Conservation (phyloP, 2,888 invertebrate genomes). For the Polylopha cassiicola region DNA sequence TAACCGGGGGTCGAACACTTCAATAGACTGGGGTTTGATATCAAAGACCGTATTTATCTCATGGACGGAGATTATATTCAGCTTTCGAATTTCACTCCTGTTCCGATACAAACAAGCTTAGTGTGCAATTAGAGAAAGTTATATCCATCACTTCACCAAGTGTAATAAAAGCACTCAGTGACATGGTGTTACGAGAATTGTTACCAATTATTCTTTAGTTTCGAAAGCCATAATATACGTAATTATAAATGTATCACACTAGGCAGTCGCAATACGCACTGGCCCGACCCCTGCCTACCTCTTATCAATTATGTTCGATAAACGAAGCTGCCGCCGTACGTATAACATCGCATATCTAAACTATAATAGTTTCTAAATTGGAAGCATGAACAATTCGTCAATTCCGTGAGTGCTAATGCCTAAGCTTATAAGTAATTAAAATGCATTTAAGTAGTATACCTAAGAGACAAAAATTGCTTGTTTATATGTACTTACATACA, state of each 20-base stretch:
- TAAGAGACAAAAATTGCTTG: constrained; percentile 50
- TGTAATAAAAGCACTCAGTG: constrained; percentile 8
- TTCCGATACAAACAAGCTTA: constrained; percentile 1
- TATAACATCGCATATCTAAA: constrained; percentile 42
- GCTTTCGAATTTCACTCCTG: constrained; percentile 29
- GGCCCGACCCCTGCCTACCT: constrained; percentile 10
- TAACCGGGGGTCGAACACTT: constrained; percentile 14
- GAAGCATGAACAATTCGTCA: constrained; percentile 71
- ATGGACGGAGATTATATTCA: constrained; percentile 61
- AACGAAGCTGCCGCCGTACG: constrained; percentile 3
- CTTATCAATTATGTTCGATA: constrained; percentile 1
- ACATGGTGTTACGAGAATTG: constrained; percentile 7
- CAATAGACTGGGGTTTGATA: constrained; percentile 18
- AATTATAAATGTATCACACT: constrained; percentile 13
- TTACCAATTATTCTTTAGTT: constrained; percentile 19
- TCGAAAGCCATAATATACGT: constrained; percentile 15
- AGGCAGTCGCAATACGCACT: constrained; percentile 7
- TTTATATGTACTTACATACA: constrained; percentile 26
- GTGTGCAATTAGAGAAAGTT: not conserved
- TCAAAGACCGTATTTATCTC: constrained; percentile 36
- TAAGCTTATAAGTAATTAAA: constrained; percentile 54
- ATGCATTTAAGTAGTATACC: constrained; percentile 44
- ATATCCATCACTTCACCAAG: constrained; percentile 7
- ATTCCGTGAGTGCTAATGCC: constrained; percentile 72
- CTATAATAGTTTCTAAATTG: constrained; percentile 43